Evolutionary conservation across 2,888 invertebrate genomes (phyloP).

Genomic region (Drosophila subquinaria): DNA sequence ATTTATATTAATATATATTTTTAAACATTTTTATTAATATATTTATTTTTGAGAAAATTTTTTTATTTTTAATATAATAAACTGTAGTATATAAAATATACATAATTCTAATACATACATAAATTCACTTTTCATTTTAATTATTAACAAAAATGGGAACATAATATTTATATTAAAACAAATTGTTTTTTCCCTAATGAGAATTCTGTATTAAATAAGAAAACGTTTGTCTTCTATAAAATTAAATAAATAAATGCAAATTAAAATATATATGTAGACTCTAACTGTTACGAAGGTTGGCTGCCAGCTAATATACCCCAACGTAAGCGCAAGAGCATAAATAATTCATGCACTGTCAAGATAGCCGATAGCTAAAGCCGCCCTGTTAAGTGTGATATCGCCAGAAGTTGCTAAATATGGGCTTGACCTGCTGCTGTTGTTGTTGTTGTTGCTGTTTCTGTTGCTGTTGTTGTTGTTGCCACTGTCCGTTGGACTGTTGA

Average conservation of each 20-base stretch:
- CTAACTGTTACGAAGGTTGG: constrained; percentile 7
- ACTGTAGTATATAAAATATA: not conserved
- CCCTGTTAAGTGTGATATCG: constrained; percentile 75
- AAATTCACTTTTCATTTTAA: no score
- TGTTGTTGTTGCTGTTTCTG: constrained; percentile 27
- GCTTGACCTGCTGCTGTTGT: constrained; percentile 73
- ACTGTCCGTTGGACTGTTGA: constrained; percentile 12
- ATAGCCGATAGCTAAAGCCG: constrained; percentile 75
- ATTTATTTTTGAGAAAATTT: not conserved
- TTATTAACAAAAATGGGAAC: not conserved
- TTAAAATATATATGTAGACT: not conserved
- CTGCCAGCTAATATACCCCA: constrained; percentile 19
- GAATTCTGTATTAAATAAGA: no score
- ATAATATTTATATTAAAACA: not conserved
- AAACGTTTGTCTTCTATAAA: not conserved
- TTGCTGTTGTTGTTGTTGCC: constrained; percentile 24
- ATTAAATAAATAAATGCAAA: not conserved
- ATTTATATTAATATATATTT: not conserved
- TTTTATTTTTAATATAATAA: not conserved
- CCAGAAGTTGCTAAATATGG: constrained; percentile 78
- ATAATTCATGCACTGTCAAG: constrained; percentile 77
- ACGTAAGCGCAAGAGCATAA: constrained; percentile 45
- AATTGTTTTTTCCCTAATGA: no score
- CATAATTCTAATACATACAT: no score
- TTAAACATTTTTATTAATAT: not conserved